Evolutionary conservation across 2,797 vertebrate species (phyloP).

Genomic region (Smutsia gigantea): DNA sequence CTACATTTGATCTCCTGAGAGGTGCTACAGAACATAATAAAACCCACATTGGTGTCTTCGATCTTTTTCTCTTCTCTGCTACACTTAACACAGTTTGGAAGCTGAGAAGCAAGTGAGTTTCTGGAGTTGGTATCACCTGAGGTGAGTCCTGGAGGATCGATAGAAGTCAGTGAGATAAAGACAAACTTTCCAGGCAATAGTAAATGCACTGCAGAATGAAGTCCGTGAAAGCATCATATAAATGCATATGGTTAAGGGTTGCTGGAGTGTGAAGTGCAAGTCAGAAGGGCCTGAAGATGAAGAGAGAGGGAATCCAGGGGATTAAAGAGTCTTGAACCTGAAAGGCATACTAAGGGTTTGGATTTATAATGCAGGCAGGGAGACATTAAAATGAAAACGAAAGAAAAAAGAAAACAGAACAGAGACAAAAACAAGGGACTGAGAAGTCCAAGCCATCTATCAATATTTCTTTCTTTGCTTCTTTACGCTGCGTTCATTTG

Average conservation of each 20-base stretch:
- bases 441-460: background rate
- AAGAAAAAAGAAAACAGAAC: background rate
- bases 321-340: background rate
- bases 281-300: background rate
- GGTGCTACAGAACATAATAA: background rate
- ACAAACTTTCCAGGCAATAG: background rate
- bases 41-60: background rate
- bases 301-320: background rate
- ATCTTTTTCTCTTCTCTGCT: background rate
- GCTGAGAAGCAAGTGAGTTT: background rate
- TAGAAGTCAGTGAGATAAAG: background rate
- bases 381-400: background rate
- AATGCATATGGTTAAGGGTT: fast-evolving
- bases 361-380: too few species aligned
- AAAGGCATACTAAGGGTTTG: background rate
- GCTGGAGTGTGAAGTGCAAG: background rate
- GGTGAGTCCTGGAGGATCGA: background rate
- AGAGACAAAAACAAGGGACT: background rate
- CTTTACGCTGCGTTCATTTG: background rate
- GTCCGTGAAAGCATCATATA: background rate
- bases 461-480: background rate
- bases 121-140: background rate
- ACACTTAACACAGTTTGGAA: background rate
- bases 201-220: background rate
- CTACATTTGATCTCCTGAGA: background rate